Percentiles rank a stretch among this genome's conserved stretches.
Conservation (phyloP, 92 coral and sea anemone genomes). For the Paramuricea clavata region DNA sequence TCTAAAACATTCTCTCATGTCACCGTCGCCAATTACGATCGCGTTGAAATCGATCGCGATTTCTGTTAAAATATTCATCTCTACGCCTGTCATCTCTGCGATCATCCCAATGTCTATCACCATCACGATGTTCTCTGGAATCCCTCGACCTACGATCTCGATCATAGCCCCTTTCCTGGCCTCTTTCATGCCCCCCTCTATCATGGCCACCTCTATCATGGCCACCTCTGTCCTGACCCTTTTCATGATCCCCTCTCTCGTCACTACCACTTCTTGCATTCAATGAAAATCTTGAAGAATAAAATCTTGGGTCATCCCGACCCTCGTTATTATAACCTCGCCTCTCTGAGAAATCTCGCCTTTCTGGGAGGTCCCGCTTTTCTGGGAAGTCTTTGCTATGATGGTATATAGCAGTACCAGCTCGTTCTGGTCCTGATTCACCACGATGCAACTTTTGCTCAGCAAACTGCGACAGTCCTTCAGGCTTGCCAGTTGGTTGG, state of each 20-base stretch:
- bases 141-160: background rate
- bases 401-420: background rate
- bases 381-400: background rate
- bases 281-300: conserved; percentile 4
- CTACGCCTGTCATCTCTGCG: background rate
- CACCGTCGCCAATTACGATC: conserved; percentile 12
- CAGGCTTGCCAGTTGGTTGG: too few relatives aligned
- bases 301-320: background rate
- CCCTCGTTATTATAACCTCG: background rate
- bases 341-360: background rate
- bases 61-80: background rate
- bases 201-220: background rate
- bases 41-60: background rate
- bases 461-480: too few relatives aligned
- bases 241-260: background rate
- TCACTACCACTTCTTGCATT: background rate
- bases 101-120: conserved; percentile 6
- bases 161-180: background rate
- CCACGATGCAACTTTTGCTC: background rate
- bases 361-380: background rate
- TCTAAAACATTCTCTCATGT: background rate
- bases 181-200: background rate
- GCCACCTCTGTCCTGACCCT: background rate
- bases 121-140: conserved; percentile 16
- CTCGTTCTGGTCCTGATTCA: background rate